Base-by-base conservation (phyloP, 1,140 invertebrate genomes). In the Physella acuta region DNA sequence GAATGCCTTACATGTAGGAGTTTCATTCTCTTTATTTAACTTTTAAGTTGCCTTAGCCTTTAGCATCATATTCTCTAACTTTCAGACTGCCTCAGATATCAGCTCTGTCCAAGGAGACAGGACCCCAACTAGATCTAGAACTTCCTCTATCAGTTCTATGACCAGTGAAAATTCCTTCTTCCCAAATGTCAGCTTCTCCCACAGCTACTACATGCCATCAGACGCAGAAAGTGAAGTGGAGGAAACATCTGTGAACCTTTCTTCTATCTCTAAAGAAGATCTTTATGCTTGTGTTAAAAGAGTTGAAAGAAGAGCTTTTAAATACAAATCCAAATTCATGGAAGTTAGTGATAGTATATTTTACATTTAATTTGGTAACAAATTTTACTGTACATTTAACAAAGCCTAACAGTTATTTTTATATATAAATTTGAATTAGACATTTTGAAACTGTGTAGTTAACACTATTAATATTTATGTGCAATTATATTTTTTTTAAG, bases 151-250 rank as follows among this genome's bases (percentile, higher is more conserved):
- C 63, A 82, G 79, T 65, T 81, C 81, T 36, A 72, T 80, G n/a
- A 78, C 79, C 24, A 81, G 79, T 71, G 81, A 82, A 14, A 77
- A 73, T 5, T 76, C 78, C 2, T 82, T 79, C 64, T 80, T 78
- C 37, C 75, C 73, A 28, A 75, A 73, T 58, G 66, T 74, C 17
- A 75, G 73, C 30, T 73, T 78, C 55, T 66, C 75, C 1, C 78
- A 78, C 34, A 76, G 76, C 31, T 80, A 82, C 53, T 64, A 75
- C 3, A 58, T 82, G n/a, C 82, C 82, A 1, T 83, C 81, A 4
- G 83, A 85, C 69, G 78, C 80, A 44, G 83, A 85, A 70, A 83
- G 82, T 70, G 83, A 85, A 59, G 75, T 82, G 51, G 83, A 85
- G 39, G 82, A 83, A 30, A 68, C 73, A 0, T 67, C 74, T 11